A percentile compares a stretch with the other conserved stretches of the same genome.
Evolutionary conservation across 2,797 vertebrate species (phyloP).

Genomic region (Mallotus villosus): DNA sequence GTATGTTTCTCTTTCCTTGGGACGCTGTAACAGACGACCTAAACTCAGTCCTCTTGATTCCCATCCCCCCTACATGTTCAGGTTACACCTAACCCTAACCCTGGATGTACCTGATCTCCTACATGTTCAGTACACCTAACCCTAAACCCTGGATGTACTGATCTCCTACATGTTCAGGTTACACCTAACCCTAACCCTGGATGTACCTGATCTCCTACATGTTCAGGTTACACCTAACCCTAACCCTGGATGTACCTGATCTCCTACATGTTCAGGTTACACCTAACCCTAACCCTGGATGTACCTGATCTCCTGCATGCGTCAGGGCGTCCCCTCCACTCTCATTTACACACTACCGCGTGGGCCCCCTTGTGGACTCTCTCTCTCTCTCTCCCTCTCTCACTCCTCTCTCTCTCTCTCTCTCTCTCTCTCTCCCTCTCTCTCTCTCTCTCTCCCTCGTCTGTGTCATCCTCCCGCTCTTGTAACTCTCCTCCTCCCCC

Average conservation of each 20-base stretch:
- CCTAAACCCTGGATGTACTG: too few species aligned
- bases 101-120: conserved; percentile 86
- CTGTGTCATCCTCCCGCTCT: not conserved
- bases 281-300: conserved; percentile 56
- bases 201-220: conserved; percentile 93
- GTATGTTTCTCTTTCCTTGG: not conserved
- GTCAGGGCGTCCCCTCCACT: conserved; percentile 72
- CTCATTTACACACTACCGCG: conserved; percentile 42
- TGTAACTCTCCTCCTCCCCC: conserved; percentile 34
- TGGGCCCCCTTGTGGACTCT: not conserved
- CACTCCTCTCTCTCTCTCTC: conserved; percentile 9
- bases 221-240: too few species aligned
- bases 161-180: too few species aligned
- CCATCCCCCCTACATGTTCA: conserved; percentile 85
- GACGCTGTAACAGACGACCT: conserved; percentile 47
- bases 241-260: too few species aligned
- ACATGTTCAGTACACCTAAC: too few species aligned
- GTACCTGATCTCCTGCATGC: conserved; percentile 92
- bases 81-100: conserved; percentile 67
- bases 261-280: too few species aligned
- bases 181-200: conserved; percentile 33
- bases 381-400: conserved; percentile 27
- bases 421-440: conserved; percentile 14
- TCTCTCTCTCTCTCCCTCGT: conserved; percentile 4
- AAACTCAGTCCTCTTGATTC: conserved; percentile 9